Evolutionary conservation across 1,140 invertebrate genomes (phyloP).

Genomic region (Drosophila ambigua): DNA sequence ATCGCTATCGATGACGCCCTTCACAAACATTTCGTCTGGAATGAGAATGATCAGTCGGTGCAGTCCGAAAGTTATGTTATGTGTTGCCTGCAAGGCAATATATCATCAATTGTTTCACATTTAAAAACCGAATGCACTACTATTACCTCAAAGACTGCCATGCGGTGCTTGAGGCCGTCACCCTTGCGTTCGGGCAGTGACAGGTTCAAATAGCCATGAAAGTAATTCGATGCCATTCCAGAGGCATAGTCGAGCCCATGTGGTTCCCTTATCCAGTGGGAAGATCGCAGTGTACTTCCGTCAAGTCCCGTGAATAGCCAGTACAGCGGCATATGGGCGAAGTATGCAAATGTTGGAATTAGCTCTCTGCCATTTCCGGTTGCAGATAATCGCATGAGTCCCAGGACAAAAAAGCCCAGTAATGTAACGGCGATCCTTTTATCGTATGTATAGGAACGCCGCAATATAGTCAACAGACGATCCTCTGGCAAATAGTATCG

Average conservation of each 20-base stretch:
- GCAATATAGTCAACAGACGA: constrained; percentile 32
- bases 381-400: constrained; percentile 34
- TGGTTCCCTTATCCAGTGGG: constrained; percentile 52
- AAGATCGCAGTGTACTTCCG: constrained; percentile 50
- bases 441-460: constrained; percentile 30
- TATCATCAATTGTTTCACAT: neutral
- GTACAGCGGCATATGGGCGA: constrained; percentile 61
- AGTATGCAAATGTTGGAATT: constrained; percentile 15
- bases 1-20: constrained; percentile 44
- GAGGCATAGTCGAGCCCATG: constrained; percentile 86
- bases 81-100: constrained; percentile 28
- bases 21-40: constrained; percentile 85
- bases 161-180: constrained; percentile 84
- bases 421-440: constrained; percentile 12
- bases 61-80: constrained; percentile 85
- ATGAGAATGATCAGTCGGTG: constrained; percentile 88
- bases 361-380: constrained; percentile 21
- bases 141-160: constrained; percentile 85
- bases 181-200: constrained; percentile 85
- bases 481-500: constrained; percentile 51
- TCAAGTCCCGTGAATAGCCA: constrained; percentile 46
- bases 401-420: constrained; percentile 20
- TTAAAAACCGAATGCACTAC: neutral
- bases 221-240: constrained; percentile 88
- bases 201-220: constrained; percentile 87